phyloP scores from a whole-genome alignment of 2,888 invertebrate genomes.

The Malachius bipustulatus region DNA sequence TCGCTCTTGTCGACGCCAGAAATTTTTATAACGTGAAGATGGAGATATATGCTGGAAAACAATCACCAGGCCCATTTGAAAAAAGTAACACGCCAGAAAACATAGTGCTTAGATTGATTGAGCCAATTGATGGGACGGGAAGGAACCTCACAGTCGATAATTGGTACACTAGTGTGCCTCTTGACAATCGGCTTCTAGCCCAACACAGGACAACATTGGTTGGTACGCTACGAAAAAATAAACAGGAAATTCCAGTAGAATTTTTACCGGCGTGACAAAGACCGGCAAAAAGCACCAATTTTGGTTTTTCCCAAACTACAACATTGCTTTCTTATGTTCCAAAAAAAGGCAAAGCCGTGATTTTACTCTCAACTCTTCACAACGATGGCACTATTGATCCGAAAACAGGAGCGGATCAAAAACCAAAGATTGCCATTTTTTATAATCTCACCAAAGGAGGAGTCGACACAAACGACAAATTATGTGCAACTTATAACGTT shows the following conservation, averaged over 20 bases:
- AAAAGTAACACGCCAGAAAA: slow-evolving; percentile 14
- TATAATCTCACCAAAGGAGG: too few species aligned
- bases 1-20: slow-evolving; percentile 12
- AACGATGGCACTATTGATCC: slow-evolving; percentile 18
- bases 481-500: too few species aligned
- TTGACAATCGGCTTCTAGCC: too few species aligned
- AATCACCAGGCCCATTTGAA: slow-evolving; percentile 14
- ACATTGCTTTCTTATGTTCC: too few species aligned
- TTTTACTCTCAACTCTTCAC: slow-evolving; percentile 19
- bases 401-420: too few species aligned
- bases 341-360: slow-evolving; percentile 18
- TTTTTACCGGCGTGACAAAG: too few species aligned
- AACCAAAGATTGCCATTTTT: slow-evolving; percentile 19
- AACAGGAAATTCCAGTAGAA: too few species aligned
- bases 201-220: too few species aligned
- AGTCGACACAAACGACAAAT: too few species aligned
- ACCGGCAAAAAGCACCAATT: too few species aligned
- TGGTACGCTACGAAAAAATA: too few species aligned
- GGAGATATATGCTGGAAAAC: slow-evolving; percentile 15
- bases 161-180: slow-evolving; percentile 11
- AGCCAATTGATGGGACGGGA: slow-evolving; percentile 11
- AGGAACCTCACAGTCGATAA: slow-evolving; percentile 17
- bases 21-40: slow-evolving; percentile 13
- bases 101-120: slow-evolving; percentile 13
- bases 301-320: too few species aligned